phyloP scores from a whole-genome alignment of 2,797 vertebrate genomes.

The Triplophysa yarkandensis region DNA sequence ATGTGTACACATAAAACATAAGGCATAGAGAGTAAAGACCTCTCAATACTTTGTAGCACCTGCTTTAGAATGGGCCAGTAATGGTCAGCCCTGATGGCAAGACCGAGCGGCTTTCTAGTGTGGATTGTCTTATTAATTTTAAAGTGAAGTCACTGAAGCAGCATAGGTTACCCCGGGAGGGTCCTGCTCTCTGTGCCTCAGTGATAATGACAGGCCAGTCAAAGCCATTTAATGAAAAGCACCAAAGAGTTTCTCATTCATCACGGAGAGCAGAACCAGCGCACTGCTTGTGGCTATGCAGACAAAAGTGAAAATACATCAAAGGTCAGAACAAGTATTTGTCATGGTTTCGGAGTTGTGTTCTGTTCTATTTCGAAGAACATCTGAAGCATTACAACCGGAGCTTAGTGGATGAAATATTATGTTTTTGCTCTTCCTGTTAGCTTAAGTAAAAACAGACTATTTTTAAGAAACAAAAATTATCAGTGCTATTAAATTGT shows the following conservation, averaged over 20 bases:
- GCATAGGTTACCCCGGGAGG: slow-evolving; percentile 19
- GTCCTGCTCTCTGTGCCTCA: slow-evolving; percentile 40
- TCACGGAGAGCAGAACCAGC: slow-evolving; percentile 50
- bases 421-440: too few species aligned
- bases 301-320: slow-evolving; percentile 34
- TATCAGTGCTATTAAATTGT: not conserved
- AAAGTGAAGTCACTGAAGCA: slow-evolving; percentile 45
- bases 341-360: not conserved
- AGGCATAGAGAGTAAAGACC: not conserved
- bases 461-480: not conserved
- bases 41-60: not conserved
- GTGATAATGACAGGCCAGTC: slow-evolving; percentile 60
- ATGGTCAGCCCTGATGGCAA: slow-evolving; percentile 44
- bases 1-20: not conserved
- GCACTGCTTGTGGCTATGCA: slow-evolving; percentile 44
- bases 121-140: slow-evolving; percentile 58
- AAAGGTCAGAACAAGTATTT: slow-evolving; percentile 25
- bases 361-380: not conserved
- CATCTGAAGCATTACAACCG: not conserved
- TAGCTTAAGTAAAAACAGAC: too few species aligned
- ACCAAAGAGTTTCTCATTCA: slow-evolving; percentile 43
- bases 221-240: slow-evolving; percentile 55
- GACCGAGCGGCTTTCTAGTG: slow-evolving; percentile 31
- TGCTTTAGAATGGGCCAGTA: not conserved
- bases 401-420: not conserved